These are phyloP conservation scores for Toxotes chatareus DNA, from an alignment of 2,113 vertebrate genomes.

Conservation along the genomic window DNA sequence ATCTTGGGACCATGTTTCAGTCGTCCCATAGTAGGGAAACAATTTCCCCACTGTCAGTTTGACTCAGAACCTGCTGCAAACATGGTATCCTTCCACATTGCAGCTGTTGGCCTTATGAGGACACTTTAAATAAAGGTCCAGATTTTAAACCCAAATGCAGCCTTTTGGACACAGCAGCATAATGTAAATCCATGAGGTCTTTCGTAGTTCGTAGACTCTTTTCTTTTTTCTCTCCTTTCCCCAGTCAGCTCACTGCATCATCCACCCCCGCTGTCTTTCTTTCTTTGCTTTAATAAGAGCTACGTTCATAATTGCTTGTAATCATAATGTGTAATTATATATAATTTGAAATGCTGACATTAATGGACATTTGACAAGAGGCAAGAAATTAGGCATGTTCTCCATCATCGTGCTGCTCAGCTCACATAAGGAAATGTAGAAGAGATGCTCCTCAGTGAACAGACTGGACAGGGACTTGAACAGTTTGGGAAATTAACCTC, in stretches of 20 bases:
- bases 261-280: not conserved
- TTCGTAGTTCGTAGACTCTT: not conserved
- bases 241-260: not conserved
- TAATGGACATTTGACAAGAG: slow-evolving; percentile 4
- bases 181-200: not conserved
- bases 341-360: slow-evolving; percentile 33
- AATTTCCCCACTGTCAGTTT: not conserved
- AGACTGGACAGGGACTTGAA: not conserved
- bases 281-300: slow-evolving; percentile 6
- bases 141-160: slow-evolving; percentile 17
- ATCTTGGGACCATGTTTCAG: not conserved
- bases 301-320: not conserved
- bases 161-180: not conserved
- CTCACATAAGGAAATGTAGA: not conserved
- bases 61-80: not conserved
- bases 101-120: not conserved
- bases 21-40: not conserved
- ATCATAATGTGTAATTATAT: slow-evolving; percentile 20
- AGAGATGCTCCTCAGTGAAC: not conserved
- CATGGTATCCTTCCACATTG: not conserved
- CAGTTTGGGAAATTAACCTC: slow-evolving; percentile 1
- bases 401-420: not conserved
- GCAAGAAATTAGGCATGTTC: not conserved
- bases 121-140: slow-evolving; percentile 22
- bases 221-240: not conserved